Evolutionary conservation across 2,113 vertebrate genomes (phyloP), one percentile per base, ranked within the genome.

Genomic region (Oreochromis spilurus): DNA sequence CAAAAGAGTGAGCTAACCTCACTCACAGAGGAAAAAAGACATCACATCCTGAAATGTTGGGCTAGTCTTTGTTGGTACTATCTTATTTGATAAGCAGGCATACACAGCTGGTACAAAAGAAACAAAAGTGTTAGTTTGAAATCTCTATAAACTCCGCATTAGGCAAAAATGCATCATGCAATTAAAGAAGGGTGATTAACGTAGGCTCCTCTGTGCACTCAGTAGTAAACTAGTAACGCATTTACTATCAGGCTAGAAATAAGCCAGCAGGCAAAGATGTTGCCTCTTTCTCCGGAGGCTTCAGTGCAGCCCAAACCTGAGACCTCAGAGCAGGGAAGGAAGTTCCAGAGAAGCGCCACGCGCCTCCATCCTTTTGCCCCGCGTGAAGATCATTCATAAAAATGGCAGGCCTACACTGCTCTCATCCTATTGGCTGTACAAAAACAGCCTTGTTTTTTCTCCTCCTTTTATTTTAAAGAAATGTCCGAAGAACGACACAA

Each of bases 321-420:
- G 26, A 77, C 43, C 43, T 50, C 21, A 29, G 54, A 55, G 84
- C 43, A 81, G 1, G 43, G 80, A 26, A 70, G 72, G 48, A 70
- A 3, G 53, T 57, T 72, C 82, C 82, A 83, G 78, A 88, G 87
- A 81, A 78, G 50, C 86, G 40, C 84, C 84, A 70, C 58, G 55
- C 84, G 62, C 86, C 50, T 65, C 60, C 87, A 52, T 88, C 81
- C 75, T 78, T 72, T 9, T 70, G 89, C 92, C 92, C 91, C 87
- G 83, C 38, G 62, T 88, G 65, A 12, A 54, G 80, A 91, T 70
- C 94, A 94, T 94, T 94, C 93, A 94, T 89, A 91, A 94, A 85
- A 48, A 89, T 88, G 81, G 80, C 84, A 88, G 88, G 53, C 89
- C 86, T 11, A 48, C 16, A 10, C 17, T 26, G 70, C 57, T 67